Conservation (phyloP, 2,113 vertebrate species). For the Otis tarda region DNA sequence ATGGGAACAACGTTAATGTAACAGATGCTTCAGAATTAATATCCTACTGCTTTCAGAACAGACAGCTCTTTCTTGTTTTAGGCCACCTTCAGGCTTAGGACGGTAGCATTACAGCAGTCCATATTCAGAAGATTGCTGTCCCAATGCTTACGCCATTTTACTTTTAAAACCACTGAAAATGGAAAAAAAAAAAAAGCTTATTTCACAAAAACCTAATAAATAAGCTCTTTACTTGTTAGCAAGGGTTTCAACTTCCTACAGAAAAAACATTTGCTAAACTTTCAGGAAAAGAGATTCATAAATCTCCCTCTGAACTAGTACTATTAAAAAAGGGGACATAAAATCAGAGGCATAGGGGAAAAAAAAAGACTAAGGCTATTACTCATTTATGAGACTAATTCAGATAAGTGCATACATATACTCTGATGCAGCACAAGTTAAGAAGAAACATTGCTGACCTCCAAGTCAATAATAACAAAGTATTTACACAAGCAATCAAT, state of each 20-base stretch:
- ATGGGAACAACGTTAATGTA: neutral
- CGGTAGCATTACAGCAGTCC: neutral
- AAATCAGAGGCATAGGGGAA: neutral
- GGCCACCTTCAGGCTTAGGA: neutral
- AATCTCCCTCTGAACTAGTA: neutral
- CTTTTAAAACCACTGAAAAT: neutral
- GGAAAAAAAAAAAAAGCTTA: neutral
- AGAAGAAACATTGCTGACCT: neutral
- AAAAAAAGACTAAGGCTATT: neutral
- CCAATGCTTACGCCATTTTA: neutral
- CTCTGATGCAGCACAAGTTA: neutral
- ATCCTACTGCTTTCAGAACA: neutral
- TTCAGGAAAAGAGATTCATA: neutral
- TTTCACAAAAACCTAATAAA: neutral
- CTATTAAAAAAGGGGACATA: neutral
- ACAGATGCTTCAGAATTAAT: constrained; percentile 3
- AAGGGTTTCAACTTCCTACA: neutral
- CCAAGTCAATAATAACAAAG: neutral
- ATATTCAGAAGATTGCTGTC: neutral
- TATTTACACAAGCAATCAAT: neutral
- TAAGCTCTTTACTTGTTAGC: neutral
- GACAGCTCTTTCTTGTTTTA: neutral
- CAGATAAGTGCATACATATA: neutral
- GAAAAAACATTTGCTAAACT: neutral
- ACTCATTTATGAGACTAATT: neutral